These are phyloP conservation scores for Platorchestia sp. DNA, from an alignment of 1,140 invertebrate species.

Conservation along the genomic window DNA sequence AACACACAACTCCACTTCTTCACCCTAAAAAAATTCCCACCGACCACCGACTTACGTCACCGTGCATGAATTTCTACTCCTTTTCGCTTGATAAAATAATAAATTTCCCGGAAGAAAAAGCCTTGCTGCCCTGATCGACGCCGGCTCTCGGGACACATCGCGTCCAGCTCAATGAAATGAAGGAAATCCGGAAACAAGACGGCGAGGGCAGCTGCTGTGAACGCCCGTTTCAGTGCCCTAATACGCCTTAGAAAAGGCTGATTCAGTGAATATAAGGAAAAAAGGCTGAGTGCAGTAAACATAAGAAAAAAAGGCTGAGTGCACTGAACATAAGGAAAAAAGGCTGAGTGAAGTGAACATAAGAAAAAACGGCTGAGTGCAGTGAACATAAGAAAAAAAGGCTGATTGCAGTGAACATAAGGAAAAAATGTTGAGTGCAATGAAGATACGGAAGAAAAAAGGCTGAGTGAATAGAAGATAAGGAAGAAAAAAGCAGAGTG, in stretches of 20 bases:
- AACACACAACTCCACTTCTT: not conserved
- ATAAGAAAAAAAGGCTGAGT: not conserved
- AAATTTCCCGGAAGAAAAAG: not conserved
- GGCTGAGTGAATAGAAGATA: not conserved
- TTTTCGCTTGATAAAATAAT: not conserved
- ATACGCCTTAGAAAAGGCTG: no score
- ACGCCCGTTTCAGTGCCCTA: not conserved
- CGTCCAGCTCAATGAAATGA: not conserved
- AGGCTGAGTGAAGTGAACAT: not conserved
- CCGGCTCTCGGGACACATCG: not conserved
- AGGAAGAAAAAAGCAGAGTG: no score
- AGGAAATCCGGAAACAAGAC: not conserved
- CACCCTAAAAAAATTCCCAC: not conserved
- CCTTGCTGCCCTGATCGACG: not conserved
- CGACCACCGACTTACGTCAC: not conserved
- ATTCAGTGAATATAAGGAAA: no score
- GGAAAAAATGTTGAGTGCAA: not conserved
- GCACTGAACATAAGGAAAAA: not conserved
- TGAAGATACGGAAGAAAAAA: not conserved
- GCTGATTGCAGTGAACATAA: not conserved
- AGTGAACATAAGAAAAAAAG: not conserved
- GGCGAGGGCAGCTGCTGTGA: not conserved
- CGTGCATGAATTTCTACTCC: not conserved
- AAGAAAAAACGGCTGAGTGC: not conserved
- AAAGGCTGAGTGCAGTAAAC: not conserved